Percentiles rank a stretch among this genome's conserved stretches.
Conservation (phyloP, 2,113 vertebrate species). For the Mus musculus region GRCm39 chr12:73474501-73475000, state of each 20-base stretch:
- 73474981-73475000: slow-evolving; percentile 57
- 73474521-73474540: neutral
- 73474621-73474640: neutral
- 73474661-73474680: neutral
- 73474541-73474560: neutral
- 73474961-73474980: slow-evolving; percentile 72
- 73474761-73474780: slow-evolving; percentile 9
- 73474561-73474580: neutral
- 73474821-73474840: slow-evolving; percentile 56
- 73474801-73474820: slow-evolving; percentile 70
- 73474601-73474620: neutral
- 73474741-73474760: slow-evolving; percentile 26
- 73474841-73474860: slow-evolving; percentile 74
- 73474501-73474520: neutral
- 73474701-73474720: neutral
- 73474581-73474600: neutral
- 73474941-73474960: neutral
- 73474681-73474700: neutral
- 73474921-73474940: neutral
- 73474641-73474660: neutral
- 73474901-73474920: slow-evolving; percentile 58
- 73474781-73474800: slow-evolving; percentile 44
- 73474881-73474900: slow-evolving; percentile 57
- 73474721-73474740: neutral
- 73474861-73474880: slow-evolving; percentile 69